Base-by-base conservation (phyloP, 2,797 vertebrate genomes). In the Diplodus sargus region DNA sequence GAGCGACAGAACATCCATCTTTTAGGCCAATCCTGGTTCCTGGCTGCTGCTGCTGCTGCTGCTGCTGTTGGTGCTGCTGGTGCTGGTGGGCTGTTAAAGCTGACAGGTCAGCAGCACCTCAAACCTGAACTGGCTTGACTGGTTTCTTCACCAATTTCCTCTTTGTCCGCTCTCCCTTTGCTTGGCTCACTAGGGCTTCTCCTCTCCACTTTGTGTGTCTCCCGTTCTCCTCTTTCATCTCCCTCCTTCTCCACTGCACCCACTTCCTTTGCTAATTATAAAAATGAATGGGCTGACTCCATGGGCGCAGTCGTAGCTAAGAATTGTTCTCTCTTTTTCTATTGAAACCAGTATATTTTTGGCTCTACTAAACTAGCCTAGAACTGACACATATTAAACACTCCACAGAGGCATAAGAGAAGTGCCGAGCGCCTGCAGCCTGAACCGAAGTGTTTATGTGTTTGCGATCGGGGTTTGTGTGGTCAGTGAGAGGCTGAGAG, bases 401-500 rank as follows among this genome's bases (percentile, higher is more conserved):
- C 30, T 61, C 74, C 34, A 52, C 48, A 17, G 3, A 75, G 65
- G 63, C 60, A 62, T 54, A 43, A 76, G 57, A 57, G 79, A 70
- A 68, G 59, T 15, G 34, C 16, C 6, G 48, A 71, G 51, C 10
- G 28, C 78, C 66, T 18, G 17, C 23, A 5, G 65, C 59, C 5
- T n/a, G 67, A 80, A 62, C 52, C 3, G 2, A 63, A 84, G 69
- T 78, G 70, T 85, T 85, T 78, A 57, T 70, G 76, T 83, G 80
- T 83, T 80, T 78, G 54, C 42, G 52, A 81, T 86, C 67, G 49
- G 49, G 49, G 47, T 84, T 70, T 74, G 83, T 79, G 77, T 87
- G 82, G 57, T 76, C 81, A 74, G 80, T 58, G 84, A 89, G 73
- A 80, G 45, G 69, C 85, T 76, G 87, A 89, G 82, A 76, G 66